Conservation (phyloP, 2,888 invertebrate species). For the Cryptocephalus moraei region DNA sequence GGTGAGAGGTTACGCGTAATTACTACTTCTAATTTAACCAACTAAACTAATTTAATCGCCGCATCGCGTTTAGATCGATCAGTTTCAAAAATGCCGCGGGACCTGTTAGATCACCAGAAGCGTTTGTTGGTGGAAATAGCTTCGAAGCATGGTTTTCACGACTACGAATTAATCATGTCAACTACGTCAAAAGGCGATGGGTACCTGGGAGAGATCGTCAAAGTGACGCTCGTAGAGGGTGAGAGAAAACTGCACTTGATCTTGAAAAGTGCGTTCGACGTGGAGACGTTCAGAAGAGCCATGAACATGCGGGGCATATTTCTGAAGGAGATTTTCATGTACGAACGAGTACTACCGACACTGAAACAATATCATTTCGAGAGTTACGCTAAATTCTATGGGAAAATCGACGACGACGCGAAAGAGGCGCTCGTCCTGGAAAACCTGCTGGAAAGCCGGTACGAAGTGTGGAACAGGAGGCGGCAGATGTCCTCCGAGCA, state of each 20-base stretch:
- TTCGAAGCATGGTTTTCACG: conserved; percentile 2
- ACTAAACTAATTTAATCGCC: no score
- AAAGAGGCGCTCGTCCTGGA: conserved; percentile 20
- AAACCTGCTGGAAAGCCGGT: conserved; percentile 21
- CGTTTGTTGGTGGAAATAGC: conserved; percentile 4
- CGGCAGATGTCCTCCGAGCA: conserved; percentile 11
- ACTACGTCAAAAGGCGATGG: conserved; percentile 14
- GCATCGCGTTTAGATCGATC: no score
- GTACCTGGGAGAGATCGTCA: conserved; percentile 18
- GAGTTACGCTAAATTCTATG: conserved; percentile 7
- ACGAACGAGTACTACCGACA: conserved; percentile 18
- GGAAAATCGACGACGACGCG: conserved; percentile 4
- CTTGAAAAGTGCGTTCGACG: conserved; percentile 22
- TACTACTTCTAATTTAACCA: no score
- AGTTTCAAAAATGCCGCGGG: background rate
- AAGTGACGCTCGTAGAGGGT: conserved; percentile 8
- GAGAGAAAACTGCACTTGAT: conserved; percentile 15
- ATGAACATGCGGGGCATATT: conserved; percentile 17
- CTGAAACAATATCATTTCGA: conserved; percentile 3
- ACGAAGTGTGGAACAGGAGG: conserved; percentile 10
- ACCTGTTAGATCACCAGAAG: background rate
- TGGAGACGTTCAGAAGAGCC: conserved; percentile 16
- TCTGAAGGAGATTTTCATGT: conserved; percentile 23
- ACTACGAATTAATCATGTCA: conserved; percentile 1
- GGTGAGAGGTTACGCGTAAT: no score